Evolutionary conservation across 2,113 vertebrate species (phyloP).

Genomic region (Heteronetta atricapilla): DNA sequence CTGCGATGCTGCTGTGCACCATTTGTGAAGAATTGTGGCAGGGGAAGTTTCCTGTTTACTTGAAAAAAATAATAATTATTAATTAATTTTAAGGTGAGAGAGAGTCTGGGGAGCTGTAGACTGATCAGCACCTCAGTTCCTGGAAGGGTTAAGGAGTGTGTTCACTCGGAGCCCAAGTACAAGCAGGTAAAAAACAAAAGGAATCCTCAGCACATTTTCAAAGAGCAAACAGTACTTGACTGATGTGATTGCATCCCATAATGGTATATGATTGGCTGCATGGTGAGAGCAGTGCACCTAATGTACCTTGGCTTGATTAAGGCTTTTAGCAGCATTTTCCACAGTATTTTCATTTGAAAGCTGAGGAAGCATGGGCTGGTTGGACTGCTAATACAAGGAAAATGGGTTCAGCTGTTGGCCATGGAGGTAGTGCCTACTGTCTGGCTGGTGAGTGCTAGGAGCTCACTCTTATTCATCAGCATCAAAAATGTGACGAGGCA

Average conservation of each 20-base stretch:
- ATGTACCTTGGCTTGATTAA: neutral
- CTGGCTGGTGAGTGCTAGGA: neutral
- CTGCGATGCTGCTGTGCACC: neutral
- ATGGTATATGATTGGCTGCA: neutral
- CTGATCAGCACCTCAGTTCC: neutral
- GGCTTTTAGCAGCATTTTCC: neutral
- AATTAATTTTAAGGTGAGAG: neutral
- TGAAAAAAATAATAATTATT: neutral
- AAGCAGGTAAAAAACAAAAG: neutral
- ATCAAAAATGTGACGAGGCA: neutral
- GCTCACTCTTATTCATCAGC: neutral
- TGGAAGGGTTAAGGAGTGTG: neutral
- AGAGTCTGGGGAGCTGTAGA: neutral
- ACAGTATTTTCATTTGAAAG: neutral
- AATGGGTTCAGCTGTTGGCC: neutral
- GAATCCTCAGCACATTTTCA: neutral
- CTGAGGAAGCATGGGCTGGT: neutral
- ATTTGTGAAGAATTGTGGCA: neutral
- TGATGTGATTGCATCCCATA: neutral
- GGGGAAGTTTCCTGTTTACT: neutral
- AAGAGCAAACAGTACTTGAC: neutral
- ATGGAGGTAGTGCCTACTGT: neutral
- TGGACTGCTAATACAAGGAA: neutral
- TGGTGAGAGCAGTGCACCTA: neutral
- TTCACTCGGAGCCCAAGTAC: neutral